Percentiles rank a stretch among this genome's conserved stretches.
These are phyloP conservation scores for Anthopleura sola DNA, from an alignment of 64 coral and sea anemone species.

Conservation along the genomic window DNA sequence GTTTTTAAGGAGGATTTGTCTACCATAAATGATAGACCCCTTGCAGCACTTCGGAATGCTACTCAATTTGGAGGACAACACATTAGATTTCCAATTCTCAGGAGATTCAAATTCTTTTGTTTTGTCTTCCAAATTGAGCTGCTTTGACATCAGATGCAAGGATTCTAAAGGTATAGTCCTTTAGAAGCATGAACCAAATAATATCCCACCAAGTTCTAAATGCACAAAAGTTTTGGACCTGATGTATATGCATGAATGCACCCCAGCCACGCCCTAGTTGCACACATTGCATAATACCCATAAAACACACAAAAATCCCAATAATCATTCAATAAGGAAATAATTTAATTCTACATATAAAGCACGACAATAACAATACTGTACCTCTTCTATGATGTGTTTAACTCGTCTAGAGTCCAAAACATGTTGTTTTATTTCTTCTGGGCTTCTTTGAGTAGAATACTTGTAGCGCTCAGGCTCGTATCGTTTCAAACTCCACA, in stretches of 20 bases:
- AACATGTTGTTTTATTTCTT: constrained; percentile 75
- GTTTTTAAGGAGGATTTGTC: too few relatives aligned
- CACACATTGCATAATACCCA: background rate
- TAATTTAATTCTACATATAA: background rate
- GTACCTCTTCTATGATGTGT: constrained; percentile 84
- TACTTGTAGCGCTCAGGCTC: constrained; percentile 70
- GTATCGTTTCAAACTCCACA: constrained; percentile 72
- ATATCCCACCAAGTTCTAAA: too few relatives aligned
- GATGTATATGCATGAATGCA: background rate
- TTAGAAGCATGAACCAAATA: too few relatives aligned
- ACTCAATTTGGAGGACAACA: too few relatives aligned
- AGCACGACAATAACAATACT: background rate
- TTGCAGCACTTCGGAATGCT: too few relatives aligned
- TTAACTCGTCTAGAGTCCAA: constrained; percentile 73
- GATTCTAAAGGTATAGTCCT: too few relatives aligned
- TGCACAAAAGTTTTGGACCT: too few relatives aligned
- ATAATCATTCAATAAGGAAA: background rate
- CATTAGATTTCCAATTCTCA: too few relatives aligned
- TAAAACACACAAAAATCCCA: background rate
- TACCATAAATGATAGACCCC: too few relatives aligned
- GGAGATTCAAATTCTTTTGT: too few relatives aligned
- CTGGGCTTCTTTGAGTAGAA: constrained; percentile 51
- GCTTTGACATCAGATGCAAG: too few relatives aligned
- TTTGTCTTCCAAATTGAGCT: too few relatives aligned
- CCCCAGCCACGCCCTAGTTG: background rate